Evolutionary conservation across 1,140 invertebrate species (phyloP).

Genomic region (Drosophila rufa): DNA sequence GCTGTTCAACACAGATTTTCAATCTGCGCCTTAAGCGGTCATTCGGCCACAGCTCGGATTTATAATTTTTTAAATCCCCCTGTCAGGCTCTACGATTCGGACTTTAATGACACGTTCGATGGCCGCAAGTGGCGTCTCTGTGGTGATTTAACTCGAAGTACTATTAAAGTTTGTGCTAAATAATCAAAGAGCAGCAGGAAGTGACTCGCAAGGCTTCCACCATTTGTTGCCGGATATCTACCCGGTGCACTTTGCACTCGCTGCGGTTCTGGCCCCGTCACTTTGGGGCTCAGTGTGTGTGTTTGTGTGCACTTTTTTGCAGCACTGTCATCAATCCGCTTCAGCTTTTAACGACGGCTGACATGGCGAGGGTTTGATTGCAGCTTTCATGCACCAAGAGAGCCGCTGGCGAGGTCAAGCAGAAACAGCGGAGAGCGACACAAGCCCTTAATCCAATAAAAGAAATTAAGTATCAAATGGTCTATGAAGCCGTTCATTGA

Average conservation of each 20-base stretch:
- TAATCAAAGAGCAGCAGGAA: conserved; percentile 16
- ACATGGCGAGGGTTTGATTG: conserved; percentile 57
- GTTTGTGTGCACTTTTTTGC: conserved; percentile 11
- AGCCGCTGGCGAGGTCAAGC: conserved; percentile 38
- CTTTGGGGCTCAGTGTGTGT: neutral
- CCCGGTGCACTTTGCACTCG: neutral
- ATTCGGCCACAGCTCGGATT: neutral
- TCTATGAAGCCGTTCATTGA: conserved; percentile 68
- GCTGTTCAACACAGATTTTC: conserved; percentile 22
- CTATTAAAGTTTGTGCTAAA: conserved; percentile 30
- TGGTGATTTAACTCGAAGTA: conserved; percentile 18
- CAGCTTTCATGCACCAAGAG: conserved; percentile 44
- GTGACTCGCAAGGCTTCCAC: conserved; percentile 21
- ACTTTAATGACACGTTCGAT: conserved; percentile 8
- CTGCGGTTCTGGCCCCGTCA: conserved; percentile 28
- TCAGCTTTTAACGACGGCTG: conserved; percentile 49
- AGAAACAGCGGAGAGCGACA: conserved; percentile 16
- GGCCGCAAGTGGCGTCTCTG: neutral
- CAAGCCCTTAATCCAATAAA: conserved; percentile 77
- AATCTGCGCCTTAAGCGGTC: conserved; percentile 23
- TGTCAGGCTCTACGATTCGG: neutral
- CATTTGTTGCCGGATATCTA: conserved; percentile 17
- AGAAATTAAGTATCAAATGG: conserved; percentile 77
- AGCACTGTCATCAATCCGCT: conserved; percentile 60
- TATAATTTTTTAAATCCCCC: neutral